These are phyloP conservation scores for Phortica okadai DNA, from an alignment of 2,888 invertebrate species.

Conservation along the genomic window DNA sequence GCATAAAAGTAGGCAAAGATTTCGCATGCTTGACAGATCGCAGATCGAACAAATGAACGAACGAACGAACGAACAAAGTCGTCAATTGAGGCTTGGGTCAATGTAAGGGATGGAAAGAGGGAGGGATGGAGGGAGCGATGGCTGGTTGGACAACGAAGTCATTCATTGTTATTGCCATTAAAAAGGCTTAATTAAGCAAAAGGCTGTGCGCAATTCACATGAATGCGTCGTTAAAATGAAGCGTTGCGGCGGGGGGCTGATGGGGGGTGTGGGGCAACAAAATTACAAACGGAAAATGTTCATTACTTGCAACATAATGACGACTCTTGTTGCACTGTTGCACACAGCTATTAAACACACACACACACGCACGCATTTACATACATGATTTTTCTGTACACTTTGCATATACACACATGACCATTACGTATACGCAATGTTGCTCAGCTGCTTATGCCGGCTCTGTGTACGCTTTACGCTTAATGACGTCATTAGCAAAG, in stretches of 20 bases:
- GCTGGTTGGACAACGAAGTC: background rate
- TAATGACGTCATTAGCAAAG: conserved; percentile 74
- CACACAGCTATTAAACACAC: background rate
- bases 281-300: background rate
- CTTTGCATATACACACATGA: conserved; percentile 20
- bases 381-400: background rate
- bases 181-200: conserved; percentile 11
- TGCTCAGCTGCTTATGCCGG: conserved; percentile 29
- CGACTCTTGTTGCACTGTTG: background rate
- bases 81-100: too few relatives aligned
- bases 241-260: conserved; percentile 23
- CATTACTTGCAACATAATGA: conserved; percentile 7
- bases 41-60: too few relatives aligned
- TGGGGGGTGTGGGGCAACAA: too few relatives aligned
- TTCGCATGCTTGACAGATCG: too few relatives aligned
- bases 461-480: conserved; percentile 54
- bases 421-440: conserved; percentile 52
- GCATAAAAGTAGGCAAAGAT: too few relatives aligned
- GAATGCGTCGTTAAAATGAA: conserved; percentile 73
- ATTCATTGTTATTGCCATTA: background rate
- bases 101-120: background rate
- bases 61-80: too few relatives aligned
- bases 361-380: background rate
- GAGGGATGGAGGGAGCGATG: background rate
- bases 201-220: conserved; percentile 34